A percentile compares a stretch with the other conserved stretches of the same genome.
Evolutionary conservation across 1,140 invertebrate species (phyloP).

Genomic region (Phymastichus coffea): DNA sequence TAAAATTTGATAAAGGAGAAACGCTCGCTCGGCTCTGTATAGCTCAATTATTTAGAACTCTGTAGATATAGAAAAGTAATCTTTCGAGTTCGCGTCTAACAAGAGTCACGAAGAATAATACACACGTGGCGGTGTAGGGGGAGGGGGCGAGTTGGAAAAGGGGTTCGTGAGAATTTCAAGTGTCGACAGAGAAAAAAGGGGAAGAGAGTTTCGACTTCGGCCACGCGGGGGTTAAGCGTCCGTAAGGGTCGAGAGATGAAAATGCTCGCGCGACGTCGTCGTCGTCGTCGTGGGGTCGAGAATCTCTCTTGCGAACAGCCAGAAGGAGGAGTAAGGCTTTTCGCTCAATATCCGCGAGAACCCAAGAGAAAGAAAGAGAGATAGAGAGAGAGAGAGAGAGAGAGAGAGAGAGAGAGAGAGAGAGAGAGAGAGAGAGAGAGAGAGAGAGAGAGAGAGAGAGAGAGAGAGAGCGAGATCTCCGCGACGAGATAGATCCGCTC

Average conservation of each 20-base stretch:
- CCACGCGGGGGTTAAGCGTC: constrained; percentile 32
- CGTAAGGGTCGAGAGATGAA: constrained; percentile 30
- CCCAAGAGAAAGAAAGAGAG: no score
- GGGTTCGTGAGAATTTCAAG: no score
- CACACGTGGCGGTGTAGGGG: no score
- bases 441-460: not conserved
- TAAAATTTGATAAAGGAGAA: no score
- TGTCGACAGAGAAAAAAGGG: no score
- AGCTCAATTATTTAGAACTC: no score
- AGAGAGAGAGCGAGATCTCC: not conserved
- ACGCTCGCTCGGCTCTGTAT: no score
- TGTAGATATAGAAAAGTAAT: no score
- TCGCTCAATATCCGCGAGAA: constrained; percentile 15
- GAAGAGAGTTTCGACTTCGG: constrained; percentile 28
- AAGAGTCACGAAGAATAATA: no score
- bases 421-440: not conserved
- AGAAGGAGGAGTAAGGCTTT: constrained; percentile 20
- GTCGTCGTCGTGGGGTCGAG: constrained; percentile 29
- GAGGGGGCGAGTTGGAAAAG: no score
- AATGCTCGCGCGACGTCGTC: constrained; percentile 27
- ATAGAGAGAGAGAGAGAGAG: not conserved
- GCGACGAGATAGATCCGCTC: no score
- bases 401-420: not conserved
- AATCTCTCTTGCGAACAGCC: constrained; percentile 26
- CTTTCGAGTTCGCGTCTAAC: no score